Conservation (phyloP, 37 sponge, comb jelly and placozoan species). For the Crambe crambe region DNA sequence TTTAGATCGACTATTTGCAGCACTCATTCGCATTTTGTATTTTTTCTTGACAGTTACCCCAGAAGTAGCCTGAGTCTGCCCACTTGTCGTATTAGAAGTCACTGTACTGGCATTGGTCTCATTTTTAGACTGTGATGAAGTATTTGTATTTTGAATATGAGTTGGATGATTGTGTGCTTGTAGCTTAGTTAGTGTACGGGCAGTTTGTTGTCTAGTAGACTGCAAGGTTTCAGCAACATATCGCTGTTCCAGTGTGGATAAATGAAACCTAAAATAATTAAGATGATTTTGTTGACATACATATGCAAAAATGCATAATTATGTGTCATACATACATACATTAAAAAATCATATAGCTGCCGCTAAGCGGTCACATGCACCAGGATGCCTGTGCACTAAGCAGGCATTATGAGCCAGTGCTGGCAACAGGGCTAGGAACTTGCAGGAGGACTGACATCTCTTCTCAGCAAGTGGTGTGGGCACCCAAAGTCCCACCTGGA, state of each 20-base stretch:
- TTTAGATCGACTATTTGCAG: neutral
- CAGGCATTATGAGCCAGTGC: too few species aligned
- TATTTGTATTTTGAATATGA: too few species aligned
- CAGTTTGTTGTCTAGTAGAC: conserved; percentile 6
- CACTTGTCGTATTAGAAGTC: neutral
- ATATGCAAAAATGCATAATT: neutral
- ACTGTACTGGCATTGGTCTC: neutral
- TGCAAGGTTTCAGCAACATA: conserved; percentile 49
- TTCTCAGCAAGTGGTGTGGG: too few species aligned
- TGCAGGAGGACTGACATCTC: too few species aligned
- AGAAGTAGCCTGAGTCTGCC: neutral
- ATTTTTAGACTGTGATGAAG: neutral
- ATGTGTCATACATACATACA: neutral
- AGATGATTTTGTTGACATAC: neutral
- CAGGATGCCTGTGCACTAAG: too few species aligned
- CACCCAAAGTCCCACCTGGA: too few species aligned
- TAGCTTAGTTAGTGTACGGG: neutral
- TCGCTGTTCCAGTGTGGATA: conserved; percentile 41
- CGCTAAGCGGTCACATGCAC: too few species aligned
- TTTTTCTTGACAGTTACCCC: neutral
- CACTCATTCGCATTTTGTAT: neutral
- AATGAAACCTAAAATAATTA: conserved; percentile 26
- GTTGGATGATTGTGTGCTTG: neutral
- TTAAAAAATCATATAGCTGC: too few species aligned
- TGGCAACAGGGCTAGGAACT: too few species aligned